Evolutionary conservation across 1,140 invertebrate genomes (phyloP).

Genomic region (Meloidogyne chitwoodi): DNA sequence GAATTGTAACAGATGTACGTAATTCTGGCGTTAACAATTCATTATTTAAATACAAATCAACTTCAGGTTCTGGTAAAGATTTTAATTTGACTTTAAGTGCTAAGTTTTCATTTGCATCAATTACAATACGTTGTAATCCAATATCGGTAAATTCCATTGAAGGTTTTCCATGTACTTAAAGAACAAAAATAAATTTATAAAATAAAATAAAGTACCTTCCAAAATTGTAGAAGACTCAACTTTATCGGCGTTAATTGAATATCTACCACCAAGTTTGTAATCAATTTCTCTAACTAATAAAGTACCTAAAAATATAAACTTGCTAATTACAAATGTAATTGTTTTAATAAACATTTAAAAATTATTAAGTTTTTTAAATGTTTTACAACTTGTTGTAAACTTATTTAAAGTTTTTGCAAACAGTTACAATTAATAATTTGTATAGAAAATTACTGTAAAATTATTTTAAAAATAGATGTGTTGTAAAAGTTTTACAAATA

Average conservation of each 20-base stretch:
- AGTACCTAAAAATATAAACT: neutral
- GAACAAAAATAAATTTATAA: too few relatives aligned
- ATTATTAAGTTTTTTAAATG: too few relatives aligned
- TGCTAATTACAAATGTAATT: too few relatives aligned
- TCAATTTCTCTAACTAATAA: neutral
- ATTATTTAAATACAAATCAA: slow-evolving; percentile 47
- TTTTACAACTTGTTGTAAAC: too few relatives aligned
- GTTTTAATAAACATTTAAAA: too few relatives aligned
- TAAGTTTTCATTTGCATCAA: slow-evolving; percentile 47
- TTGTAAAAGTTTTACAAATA: too few relatives aligned
- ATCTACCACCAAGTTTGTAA: slow-evolving; percentile 20
- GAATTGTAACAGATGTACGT: slow-evolving; percentile 44
- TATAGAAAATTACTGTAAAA: too few relatives aligned
- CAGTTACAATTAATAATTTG: too few relatives aligned
- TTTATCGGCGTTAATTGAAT: slow-evolving; percentile 41
- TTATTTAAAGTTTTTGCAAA: too few relatives aligned
- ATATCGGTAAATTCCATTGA: neutral
- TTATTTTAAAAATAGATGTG: too few relatives aligned
- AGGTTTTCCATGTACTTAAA: slow-evolving; percentile 46
- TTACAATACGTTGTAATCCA: slow-evolving; percentile 20
- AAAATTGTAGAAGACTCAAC: slow-evolving; percentile 47
- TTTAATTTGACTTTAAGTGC: slow-evolving; percentile 30
- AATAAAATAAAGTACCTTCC: too few relatives aligned
- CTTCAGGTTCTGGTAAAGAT: slow-evolving; percentile 47
- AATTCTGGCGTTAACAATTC: slow-evolving; percentile 39